Base-by-base conservation (phyloP, 2,113 vertebrate species). In the Neotoma lepida region DNA sequence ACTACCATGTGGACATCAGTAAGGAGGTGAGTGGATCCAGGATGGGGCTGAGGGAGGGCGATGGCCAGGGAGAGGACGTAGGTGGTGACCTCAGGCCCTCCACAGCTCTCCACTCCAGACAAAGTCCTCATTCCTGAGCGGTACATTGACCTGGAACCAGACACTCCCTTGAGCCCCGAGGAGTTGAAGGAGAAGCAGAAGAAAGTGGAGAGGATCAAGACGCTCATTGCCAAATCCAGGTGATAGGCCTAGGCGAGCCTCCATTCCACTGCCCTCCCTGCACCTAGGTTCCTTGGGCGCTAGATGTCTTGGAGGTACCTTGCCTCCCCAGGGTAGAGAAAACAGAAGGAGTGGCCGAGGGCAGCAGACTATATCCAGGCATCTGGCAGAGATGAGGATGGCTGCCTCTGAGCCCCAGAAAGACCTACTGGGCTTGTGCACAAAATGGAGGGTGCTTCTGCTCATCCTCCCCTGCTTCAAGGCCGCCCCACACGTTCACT, bases 171-270 rank as follows among this genome's bases (percentile, higher is more conserved):
- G 58, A 99, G 99, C 94, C 99, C 99, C 0, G 99, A 99, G 98
- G 99, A 99, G 97, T 96, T 99, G 97, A 99, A 98, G 96, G 99
- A 99, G 97, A 99, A 99, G 97, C 99, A 99, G 98, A 99, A 99
- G 98, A 99, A 99, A 94, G 98, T 99, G 96, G 99, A 99, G 88
- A 98, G 99, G 91, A 99, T 99, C 98, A 99, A 99, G 97, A 99
- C 99, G 0, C 99, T 99, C 71, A 99, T 99, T 95, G 99, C 99
- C 97, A 99, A 99, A 97, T 99, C 99, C 97, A 99, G 99, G 99
- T 99, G 97, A 96, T 76, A 4, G 66, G 28, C 73, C 46, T 18
- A 26, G 30, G 44, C 2, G 33, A 20, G 51, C 4, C 51, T 74
- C 58, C 8, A 9, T 6, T 18, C 39, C 64, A 39, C 94, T n/a